Evolutionary conservation across 2,888 invertebrate species (phyloP), one percentile per base, ranked within the genome.

Genomic region (Conomelus anceps): DNA sequence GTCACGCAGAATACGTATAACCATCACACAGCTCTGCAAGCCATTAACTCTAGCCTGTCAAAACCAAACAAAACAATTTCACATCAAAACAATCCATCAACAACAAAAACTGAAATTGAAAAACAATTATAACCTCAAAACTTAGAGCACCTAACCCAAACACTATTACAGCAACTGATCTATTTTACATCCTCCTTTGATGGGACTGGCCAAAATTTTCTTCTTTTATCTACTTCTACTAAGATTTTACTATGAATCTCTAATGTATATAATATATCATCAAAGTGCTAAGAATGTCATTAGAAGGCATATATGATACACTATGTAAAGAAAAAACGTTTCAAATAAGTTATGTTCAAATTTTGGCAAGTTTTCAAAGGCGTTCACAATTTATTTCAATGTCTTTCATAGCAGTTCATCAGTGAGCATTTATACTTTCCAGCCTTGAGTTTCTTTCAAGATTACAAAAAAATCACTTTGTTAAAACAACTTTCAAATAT

Each of bases 1-100:
- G 95, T 99, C 99, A 92, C 99, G 95, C 94, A 99, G 95, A 92
- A 99, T 97, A 91, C 99, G 96, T 93, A 99, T 98, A 92, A 99
- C 97, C 94, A 99, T 97, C 91, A 99, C 98, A 94, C 99, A 99
- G 92, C 98, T 98, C 94, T 98, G 98, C 93, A 99, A 95, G 91
- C 97, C 97, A 92, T 98, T 97, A 91, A 98, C 99, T 94, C 98
- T 98, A 96, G 99, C 99, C 98, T 98, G 94, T 92, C 92, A 91
- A 89, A 91, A 92, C 91, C 90, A 90, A 85, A 90, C 89, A 90
- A 34, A 88, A 90, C 26, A 90, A 90, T 90, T 91, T 88, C 87
- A 91, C 89, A 87, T 85, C 88, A 17, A 23, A 22, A 24, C 63
- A 85, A 88, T 22, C 20, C 26, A 88, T 23, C 22, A 85, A 41